Evolutionary conservation across 2,888 invertebrate genomes (phyloP), one percentile per base, ranked within the genome.

Genomic region (Clivina fossor): DNA sequence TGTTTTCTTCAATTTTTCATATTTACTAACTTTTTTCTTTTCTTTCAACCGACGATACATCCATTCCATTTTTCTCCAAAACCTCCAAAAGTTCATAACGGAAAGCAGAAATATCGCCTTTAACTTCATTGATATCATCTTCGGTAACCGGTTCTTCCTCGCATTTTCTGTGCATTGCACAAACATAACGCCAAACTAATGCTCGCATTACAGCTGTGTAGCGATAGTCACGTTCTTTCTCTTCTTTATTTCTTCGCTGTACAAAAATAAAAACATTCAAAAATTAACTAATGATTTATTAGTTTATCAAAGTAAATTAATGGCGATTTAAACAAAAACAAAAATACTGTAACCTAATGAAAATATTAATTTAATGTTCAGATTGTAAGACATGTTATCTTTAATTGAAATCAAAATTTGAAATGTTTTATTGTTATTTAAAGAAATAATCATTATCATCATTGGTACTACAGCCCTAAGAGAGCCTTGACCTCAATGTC

Each of bases 91-190:
- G 80, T 70, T 97, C 95, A 68, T 90, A 96, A 62, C 93, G 82
- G 78, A 96, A 86, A 0, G 94, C 84, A 0, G 93, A 93, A 33
- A 97, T 88, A 66, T 96, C 96, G 65, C 90, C 89, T 72, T 96
- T 96, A 22, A 97, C 83, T 74, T 96, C 96, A 66, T 94, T 95
- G 58, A 97, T 81, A 67, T 93, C 90, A 64, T 97, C 96, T 71
- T 96, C 96, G 0, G 93, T 93, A 0, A 96, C 93, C 0, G 86
- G 82, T 46, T 88, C 88, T 63, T 90, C 87, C 63, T 93, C 91
- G 68, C 84, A 82, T 69, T 85, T 85, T 35, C 90, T 81, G 68
- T 95, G 93, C 78, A 88, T 90, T 9, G 88, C 84, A 5, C 92
- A 89, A 5, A 96, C 86, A 74, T 95, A 95, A 0, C 96, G 82